A percentile compares a stretch with the other conserved stretches of the same genome.
These are phyloP conservation scores for Iselma pallidipennis DNA, from an alignment of 2,888 invertebrate genomes.

Conservation along the genomic window DNA sequence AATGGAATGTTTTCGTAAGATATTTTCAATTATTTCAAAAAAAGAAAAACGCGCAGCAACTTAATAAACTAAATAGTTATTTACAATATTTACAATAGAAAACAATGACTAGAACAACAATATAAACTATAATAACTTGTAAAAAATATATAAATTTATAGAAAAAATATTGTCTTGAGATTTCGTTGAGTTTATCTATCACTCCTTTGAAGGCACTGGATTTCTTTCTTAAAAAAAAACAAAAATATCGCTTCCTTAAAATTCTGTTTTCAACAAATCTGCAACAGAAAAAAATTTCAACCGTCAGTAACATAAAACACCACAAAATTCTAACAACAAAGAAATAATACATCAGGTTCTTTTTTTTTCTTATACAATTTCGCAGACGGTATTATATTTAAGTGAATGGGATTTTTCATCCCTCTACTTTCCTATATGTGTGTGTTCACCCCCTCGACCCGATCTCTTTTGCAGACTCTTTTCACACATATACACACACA, in stretches of 20 bases:
- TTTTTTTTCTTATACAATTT: slow-evolving; percentile 31
- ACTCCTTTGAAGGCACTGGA: slow-evolving; percentile 52
- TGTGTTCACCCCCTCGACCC: background rate
- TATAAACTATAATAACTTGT: slow-evolving; percentile 43
- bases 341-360: slow-evolving; percentile 25
- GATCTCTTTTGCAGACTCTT: slow-evolving; percentile 21
- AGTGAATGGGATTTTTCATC: slow-evolving; percentile 18
- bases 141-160: slow-evolving; percentile 38
- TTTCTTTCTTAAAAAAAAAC: slow-evolving; percentile 35
- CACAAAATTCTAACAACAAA: slow-evolving; percentile 37
- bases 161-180: slow-evolving; percentile 27
- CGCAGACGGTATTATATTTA: slow-evolving; percentile 48
- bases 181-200: slow-evolving; percentile 33
- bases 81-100: slow-evolving; percentile 48
- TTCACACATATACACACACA: background rate
- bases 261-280: slow-evolving; percentile 30
- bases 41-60: background rate
- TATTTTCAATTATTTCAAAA: background rate
- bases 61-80: slow-evolving; percentile 30
- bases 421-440: slow-evolving; percentile 6
- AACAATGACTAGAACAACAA: slow-evolving; percentile 52
- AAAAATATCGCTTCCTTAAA: slow-evolving; percentile 36
- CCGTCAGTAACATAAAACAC: slow-evolving; percentile 26
- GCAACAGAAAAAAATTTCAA: slow-evolving; percentile 38
- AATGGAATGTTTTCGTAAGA: background rate